Conservation (phyloP, 2,113 vertebrate species). For the Ivindomyrus marchei region DNA sequence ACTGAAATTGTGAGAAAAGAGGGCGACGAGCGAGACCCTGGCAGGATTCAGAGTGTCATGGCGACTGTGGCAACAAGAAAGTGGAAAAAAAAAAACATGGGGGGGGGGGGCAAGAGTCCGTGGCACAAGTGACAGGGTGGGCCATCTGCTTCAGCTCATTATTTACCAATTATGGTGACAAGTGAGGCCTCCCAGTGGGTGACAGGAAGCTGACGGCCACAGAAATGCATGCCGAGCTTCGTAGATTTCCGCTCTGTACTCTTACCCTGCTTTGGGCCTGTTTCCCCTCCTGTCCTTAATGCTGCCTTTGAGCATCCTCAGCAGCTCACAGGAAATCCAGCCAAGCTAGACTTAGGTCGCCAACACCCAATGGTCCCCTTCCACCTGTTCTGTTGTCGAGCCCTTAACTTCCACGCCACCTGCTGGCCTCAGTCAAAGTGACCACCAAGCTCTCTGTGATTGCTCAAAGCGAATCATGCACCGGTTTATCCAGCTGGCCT, state of each 20-base stretch:
- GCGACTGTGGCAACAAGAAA: not conserved
- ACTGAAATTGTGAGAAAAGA: not conserved
- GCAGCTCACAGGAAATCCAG: not conserved
- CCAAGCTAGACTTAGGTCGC: not conserved
- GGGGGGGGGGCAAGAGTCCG: not conserved
- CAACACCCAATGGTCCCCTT: not conserved
- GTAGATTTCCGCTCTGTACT: not conserved
- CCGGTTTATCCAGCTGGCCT: not conserved
- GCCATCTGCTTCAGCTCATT: slow-evolving; percentile 2
- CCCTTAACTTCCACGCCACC: not conserved
- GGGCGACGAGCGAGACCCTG: not conserved
- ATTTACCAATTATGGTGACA: slow-evolving; percentile 9
- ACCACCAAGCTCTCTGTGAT: not conserved
- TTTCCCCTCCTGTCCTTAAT: not conserved
- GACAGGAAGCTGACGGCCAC: not conserved
- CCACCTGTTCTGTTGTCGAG: not conserved
- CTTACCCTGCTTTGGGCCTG: not conserved
- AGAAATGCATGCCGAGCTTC: not conserved
- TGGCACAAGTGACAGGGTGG: not conserved
- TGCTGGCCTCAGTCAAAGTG: not conserved
- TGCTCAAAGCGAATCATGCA: not conserved
- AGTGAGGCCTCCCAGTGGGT: not conserved
- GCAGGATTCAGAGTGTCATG: not conserved
- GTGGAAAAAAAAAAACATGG: not conserved
- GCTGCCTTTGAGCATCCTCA: not conserved